Percentiles rank a stretch among this genome's conserved stretches.
phyloP scores from a whole-genome alignment of 1,140 invertebrate species.

The Trissolcus basalis region DNA sequence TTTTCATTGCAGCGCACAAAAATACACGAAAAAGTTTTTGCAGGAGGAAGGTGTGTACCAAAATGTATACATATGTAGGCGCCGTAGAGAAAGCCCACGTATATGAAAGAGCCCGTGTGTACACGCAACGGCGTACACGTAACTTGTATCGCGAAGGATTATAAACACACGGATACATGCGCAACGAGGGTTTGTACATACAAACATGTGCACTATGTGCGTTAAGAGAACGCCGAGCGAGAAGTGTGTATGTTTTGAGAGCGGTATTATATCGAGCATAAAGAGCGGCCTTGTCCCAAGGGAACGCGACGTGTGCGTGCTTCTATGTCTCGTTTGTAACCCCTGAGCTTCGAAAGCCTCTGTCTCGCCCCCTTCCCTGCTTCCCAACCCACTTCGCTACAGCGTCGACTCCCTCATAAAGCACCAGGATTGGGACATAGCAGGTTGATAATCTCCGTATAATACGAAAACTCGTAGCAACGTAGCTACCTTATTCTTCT shows the following conservation, averaged over 20 bases:
- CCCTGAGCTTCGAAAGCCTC: slow-evolving; percentile 56
- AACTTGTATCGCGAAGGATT: slow-evolving; percentile 45
- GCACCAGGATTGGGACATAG: slow-evolving; percentile 66
- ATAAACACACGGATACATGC: slow-evolving; percentile 32
- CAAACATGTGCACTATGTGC: slow-evolving; percentile 45
- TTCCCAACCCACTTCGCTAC: slow-evolving; percentile 26
- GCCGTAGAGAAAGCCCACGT: too few species aligned
- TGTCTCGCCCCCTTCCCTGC: slow-evolving; percentile 46
- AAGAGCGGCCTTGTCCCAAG: slow-evolving; percentile 74
- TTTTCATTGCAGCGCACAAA: too few species aligned
- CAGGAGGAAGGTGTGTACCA: too few species aligned
- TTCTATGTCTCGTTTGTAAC: slow-evolving; percentile 65
- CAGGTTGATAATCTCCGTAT: slow-evolving; percentile 76
- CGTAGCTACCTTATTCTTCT: slow-evolving; percentile 60
- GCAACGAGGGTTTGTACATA: slow-evolving; percentile 26
- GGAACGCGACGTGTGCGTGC: slow-evolving; percentile 69
- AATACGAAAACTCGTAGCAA: slow-evolving; percentile 72
- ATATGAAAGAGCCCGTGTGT: slow-evolving; percentile 26
- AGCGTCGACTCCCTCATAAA: slow-evolving; percentile 50
- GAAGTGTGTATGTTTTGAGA: slow-evolving; percentile 76
- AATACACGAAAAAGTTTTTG: too few species aligned
- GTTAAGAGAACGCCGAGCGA: slow-evolving; percentile 65
- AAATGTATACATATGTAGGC: too few species aligned
- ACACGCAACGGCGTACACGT: slow-evolving; percentile 40
- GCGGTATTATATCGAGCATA: slow-evolving; percentile 77